These are phyloP conservation scores for Trachelus stipa DNA, from an alignment of 2,888 invertebrate species.

Conservation along the genomic window DNA sequence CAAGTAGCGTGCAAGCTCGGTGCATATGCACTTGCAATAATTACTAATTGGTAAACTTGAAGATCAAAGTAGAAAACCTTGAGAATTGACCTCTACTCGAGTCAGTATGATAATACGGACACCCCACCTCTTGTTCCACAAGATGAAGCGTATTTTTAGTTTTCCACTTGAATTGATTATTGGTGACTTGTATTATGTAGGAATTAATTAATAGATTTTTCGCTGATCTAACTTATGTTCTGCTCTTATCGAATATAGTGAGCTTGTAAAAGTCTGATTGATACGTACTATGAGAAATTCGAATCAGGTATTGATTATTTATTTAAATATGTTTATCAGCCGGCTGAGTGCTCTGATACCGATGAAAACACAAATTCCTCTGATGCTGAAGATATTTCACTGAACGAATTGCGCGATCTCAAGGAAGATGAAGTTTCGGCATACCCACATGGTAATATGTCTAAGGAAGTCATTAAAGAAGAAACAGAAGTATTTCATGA, in stretches of 20 bases:
- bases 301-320: background rate
- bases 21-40: background rate
- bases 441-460: background rate
- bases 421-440: slow-evolving; percentile 9
- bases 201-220: background rate
- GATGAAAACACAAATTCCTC: slow-evolving; percentile 16
- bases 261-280: background rate
- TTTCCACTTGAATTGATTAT: background rate
- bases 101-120: slow-evolving; percentile 15
- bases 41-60: slow-evolving; percentile 2
- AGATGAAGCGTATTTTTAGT: slow-evolving; percentile 22
- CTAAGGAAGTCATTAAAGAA: slow-evolving; percentile 16
- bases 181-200: background rate
- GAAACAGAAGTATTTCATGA: slow-evolving; percentile 14
- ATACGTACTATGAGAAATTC: background rate
- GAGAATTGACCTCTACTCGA: slow-evolving; percentile 33
- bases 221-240: background rate
- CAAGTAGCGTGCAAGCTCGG: background rate
- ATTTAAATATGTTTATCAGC: slow-evolving; percentile 26
- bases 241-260: background rate
- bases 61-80: slow-evolving; percentile 27
- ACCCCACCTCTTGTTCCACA: slow-evolving; percentile 25
- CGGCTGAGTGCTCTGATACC: slow-evolving; percentile 19
- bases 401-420: slow-evolving; percentile 33
- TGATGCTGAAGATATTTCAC: slow-evolving; percentile 27